Evolutionary conservation across 2,888 invertebrate genomes (phyloP).

Genomic region (Pandemis cinnamomeana): DNA sequence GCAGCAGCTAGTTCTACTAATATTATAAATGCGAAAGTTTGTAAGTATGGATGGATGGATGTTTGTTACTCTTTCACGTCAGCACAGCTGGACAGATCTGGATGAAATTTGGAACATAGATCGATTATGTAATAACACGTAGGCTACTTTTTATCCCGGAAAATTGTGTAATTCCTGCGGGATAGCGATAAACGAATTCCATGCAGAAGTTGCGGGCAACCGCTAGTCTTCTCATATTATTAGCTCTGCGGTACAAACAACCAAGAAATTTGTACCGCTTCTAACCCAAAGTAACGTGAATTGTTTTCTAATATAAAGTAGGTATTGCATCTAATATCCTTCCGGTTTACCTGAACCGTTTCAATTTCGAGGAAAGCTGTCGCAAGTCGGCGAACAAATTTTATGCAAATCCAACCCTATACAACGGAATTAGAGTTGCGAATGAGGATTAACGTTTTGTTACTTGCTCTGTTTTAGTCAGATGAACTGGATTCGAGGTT

Average conservation of each 20-base stretch:
- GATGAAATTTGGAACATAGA: too few species aligned
- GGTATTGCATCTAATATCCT: slow-evolving; percentile 3
- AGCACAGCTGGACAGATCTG: too few species aligned
- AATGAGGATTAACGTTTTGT: background rate
- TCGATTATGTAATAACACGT: too few species aligned
- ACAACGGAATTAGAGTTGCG: background rate
- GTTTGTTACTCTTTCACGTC: too few species aligned
- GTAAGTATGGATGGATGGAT: too few species aligned
- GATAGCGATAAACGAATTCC: too few species aligned
- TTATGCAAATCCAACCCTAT: background rate
- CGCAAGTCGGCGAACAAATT: background rate
- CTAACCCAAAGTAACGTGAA: background rate
- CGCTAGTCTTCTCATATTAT: background rate
- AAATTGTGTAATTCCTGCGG: too few species aligned
- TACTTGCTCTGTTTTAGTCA: background rate
- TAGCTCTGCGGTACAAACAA: background rate
- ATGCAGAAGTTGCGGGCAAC: too few species aligned
- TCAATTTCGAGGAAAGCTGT: background rate
- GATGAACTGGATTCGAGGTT: background rate
- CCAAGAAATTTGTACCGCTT: slow-evolving; percentile 11
- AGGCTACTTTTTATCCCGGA: too few species aligned
- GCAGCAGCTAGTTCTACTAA: too few species aligned
- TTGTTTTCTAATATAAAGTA: slow-evolving; percentile 28
- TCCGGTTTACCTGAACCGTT: background rate
- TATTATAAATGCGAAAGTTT: too few species aligned